Conservation (phyloP, 1,140 invertebrate genomes). For the Glossosoma conforme region DNA sequence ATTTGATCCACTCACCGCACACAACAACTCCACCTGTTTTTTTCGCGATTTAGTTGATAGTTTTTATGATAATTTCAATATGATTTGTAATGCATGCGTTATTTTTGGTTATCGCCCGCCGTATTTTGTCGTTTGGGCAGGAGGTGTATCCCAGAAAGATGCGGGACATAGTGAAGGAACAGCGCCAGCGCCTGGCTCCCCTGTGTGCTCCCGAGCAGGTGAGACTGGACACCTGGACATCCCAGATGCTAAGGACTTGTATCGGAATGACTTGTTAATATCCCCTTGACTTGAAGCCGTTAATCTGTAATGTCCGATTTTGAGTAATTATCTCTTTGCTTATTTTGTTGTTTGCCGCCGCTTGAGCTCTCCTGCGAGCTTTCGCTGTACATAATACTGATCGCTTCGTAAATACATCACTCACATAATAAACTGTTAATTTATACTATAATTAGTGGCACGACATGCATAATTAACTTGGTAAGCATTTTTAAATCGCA, state of each 20-base stretch:
- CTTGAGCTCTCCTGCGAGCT: too few species aligned
- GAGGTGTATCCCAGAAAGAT: constrained; percentile 68
- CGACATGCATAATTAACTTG: too few species aligned
- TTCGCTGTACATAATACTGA: too few species aligned
- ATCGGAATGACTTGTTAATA: constrained; percentile 7
- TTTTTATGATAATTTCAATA: constrained; percentile 32
- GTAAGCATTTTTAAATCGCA: too few species aligned
- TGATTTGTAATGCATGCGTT: constrained; percentile 30
- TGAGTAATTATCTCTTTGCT: too few species aligned
- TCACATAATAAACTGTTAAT: too few species aligned
- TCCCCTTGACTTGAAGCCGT: too few species aligned
- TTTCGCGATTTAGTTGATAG: constrained; percentile 42
- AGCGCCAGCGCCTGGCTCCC: constrained; percentile 50
- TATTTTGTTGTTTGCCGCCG: too few species aligned
- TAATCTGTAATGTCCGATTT: too few species aligned
- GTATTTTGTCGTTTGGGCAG: constrained; percentile 41
- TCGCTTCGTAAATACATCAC: too few species aligned
- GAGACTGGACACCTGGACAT: constrained; percentile 36
- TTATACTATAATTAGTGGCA: too few species aligned
- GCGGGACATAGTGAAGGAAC: constrained; percentile 62
- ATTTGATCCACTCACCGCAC: neutral
- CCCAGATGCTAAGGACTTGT: too few species aligned
- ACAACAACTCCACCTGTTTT: constrained; percentile 36
- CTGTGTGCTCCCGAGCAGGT: constrained; percentile 51
- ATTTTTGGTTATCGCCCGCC: constrained; percentile 29